Base-by-base conservation (phyloP, 2,797 vertebrate species). In the Sebastes oblongus region DNA sequence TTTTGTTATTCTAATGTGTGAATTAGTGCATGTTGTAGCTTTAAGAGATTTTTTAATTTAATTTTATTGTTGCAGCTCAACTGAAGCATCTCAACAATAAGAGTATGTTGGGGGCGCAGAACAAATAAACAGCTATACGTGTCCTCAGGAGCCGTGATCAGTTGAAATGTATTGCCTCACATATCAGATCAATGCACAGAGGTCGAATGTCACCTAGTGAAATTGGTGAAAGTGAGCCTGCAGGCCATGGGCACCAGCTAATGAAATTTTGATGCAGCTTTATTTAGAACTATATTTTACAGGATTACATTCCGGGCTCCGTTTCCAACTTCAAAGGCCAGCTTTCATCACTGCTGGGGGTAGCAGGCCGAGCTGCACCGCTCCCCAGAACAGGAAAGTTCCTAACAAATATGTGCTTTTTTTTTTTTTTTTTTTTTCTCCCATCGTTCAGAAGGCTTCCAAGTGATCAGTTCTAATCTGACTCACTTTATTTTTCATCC, bases 231-330 rank as follows among this genome's bases (percentile, higher is more conserved):
- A 90, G 89, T 83, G 88, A 94, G 90, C 89, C 89, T 62, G 14
- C 62, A 13, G 82, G 79, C 82, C 72, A 42, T 24, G 78, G 83
- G 76, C 72, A 86, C 78, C 64, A 75, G 82, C 89, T 93, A 89
- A 93, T 95, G 88, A 92, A 86, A 90, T 83, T 94, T 95, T 95
- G 89, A 94, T 94, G 93, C 89, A 78, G 86, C 86, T 90, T 92
- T 93, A 92, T 94, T 93, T 94, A 89, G 92, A 91, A 87, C 79
- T 92, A 87, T 91, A 90, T 95, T 95, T 93, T 90, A 90, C 82
- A 64, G 89, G 94, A 94, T 96, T 95, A 93, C 81, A 58, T 95
- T 93, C 87, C 88, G 66, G 88, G 86, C 90, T 94, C 88, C 16
- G 14, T 94, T 95, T 94, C 88, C 86, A 58, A 91, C 92, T 92